Percentiles rank a stretch among this genome's conserved stretches.
These are phyloP conservation scores for Psilopsiagon aurifrons DNA, from an alignment of 2,113 vertebrate species.

Conservation along the genomic window DNA sequence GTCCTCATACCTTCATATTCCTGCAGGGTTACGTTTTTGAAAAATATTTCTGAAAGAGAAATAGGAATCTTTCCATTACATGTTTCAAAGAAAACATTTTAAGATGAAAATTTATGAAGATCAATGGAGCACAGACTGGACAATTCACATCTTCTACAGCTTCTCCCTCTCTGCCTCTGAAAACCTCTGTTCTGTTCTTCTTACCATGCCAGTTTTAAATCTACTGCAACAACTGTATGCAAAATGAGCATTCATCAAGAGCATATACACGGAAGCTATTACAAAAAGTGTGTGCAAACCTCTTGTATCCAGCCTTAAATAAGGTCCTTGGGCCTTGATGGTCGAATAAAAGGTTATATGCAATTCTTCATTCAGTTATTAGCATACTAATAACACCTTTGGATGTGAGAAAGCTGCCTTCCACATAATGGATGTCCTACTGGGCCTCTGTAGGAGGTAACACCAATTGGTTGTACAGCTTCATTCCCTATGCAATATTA, in stretches of 20 bases:
- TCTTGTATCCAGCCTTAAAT: not conserved
- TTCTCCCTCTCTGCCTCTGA: not conserved
- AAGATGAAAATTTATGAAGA: not conserved
- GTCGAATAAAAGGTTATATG: not conserved
- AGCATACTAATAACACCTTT: not conserved
- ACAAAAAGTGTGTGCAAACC: not conserved
- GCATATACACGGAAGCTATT: not conserved
- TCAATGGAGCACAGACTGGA: not conserved
- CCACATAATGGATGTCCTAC: not conserved
- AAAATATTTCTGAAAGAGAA: not conserved
- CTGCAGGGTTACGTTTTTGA: not conserved
- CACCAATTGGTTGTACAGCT: not conserved
- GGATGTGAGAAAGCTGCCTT: not conserved
- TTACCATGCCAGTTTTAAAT: not conserved
- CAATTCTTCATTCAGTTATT: not conserved
- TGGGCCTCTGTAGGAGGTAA: not conserved
- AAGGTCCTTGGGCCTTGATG: not conserved
- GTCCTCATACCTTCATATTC: not conserved
- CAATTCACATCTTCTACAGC: not conserved
- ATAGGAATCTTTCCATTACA: rapidly evolving
- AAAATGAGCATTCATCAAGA: not conserved
- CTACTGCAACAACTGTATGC: not conserved
- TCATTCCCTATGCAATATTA: not conserved
- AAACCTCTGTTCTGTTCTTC: not conserved
- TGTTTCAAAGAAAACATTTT: not conserved